Evolutionary conservation across 2,797 vertebrate species (phyloP).

Genomic region (Poeciliopsis presidionis): DNA sequence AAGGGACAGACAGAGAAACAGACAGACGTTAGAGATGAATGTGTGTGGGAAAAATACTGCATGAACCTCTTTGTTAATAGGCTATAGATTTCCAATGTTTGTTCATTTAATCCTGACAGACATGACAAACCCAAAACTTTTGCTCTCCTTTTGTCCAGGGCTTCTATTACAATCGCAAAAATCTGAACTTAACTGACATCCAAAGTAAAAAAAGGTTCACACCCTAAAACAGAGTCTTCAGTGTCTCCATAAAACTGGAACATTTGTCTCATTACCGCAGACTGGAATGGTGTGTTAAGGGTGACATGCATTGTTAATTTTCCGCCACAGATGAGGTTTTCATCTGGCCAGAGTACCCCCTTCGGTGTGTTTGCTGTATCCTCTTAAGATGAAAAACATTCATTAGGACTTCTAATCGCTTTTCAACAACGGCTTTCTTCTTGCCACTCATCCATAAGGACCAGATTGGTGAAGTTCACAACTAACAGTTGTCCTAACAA

Average conservation of each 20-base stretch:
- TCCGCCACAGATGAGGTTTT: background rate
- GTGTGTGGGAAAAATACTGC: conserved; percentile 9
- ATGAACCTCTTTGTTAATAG: background rate
- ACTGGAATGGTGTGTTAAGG: conserved; percentile 23
- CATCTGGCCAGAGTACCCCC: background rate
- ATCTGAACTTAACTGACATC: conserved; percentile 2
- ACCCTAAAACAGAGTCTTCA: background rate
- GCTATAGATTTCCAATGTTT: background rate
- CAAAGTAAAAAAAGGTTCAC: background rate
- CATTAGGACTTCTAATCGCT: background rate
- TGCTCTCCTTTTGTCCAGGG: background rate
- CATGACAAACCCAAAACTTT: conserved; percentile 1
- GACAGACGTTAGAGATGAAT: conserved; percentile 79
- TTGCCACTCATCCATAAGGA: background rate
- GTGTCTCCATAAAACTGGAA: background rate
- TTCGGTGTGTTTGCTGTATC: background rate
- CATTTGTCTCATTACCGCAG: conserved; percentile 19
- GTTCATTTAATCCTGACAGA: conserved; percentile 1
- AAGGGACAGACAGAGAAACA: conserved; percentile 84
- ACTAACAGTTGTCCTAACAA: background rate
- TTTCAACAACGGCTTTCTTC: background rate
- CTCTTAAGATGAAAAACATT: background rate
- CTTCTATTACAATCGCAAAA: conserved; percentile 10
- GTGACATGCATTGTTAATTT: background rate
- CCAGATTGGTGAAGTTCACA: background rate